Evolutionary conservation across 92 coral and sea anemone species (phyloP), one percentile per base, ranked within the genome.

Genomic region (Anthopleura xanthogrammica): DNA sequence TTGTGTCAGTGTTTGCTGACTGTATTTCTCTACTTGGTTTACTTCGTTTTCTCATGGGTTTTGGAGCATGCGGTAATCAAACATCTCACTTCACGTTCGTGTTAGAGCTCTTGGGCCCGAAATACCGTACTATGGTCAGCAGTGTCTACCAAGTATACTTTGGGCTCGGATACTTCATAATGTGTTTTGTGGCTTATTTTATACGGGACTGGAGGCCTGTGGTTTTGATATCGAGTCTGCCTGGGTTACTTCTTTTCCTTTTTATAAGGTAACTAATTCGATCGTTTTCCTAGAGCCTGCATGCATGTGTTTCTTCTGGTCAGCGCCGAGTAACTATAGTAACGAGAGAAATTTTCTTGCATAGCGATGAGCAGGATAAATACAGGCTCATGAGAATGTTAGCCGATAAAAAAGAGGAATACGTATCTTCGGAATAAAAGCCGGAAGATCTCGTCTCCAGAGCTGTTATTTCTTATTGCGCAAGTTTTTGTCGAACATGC

Each of bases 191-290:
- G 12, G 92, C 92, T 68, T 92, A 86, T 79, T 60, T 89, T 3
- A 79, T 92, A n/a, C 79, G 91, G 42, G 92, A 92, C 80, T 92
- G 95, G 95, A 77, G 92, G 70, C 83, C 87, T 41, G 55, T 92
- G 2, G 79, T 89, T 50, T 82, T 87, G 12, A 65, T 87, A n/a
- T 84, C 85, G 23, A 79, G 86, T 52, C 76, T 92, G 46, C 91
- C 92, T 7, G 86, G 86, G 20, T 76, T 86, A 16, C 65, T 87
- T 13, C 71, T 89, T 9, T 89, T 83, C 54, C 20, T 84, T 11
- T 79, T 86, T 22, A 83, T 92, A 75, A 70, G 80, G 94, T 91
- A 81, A 83, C 86, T 52, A 54, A 41, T 0, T 29, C 36, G 3
- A 40, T 46, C 17, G 58, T 54, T 54, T 12, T 54, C 14, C 58